A percentile compares a stretch with the other conserved stretches of the same genome.
phyloP scores from a whole-genome alignment of 2,797 vertebrate genomes.

The Chaunax sp. region DNA sequence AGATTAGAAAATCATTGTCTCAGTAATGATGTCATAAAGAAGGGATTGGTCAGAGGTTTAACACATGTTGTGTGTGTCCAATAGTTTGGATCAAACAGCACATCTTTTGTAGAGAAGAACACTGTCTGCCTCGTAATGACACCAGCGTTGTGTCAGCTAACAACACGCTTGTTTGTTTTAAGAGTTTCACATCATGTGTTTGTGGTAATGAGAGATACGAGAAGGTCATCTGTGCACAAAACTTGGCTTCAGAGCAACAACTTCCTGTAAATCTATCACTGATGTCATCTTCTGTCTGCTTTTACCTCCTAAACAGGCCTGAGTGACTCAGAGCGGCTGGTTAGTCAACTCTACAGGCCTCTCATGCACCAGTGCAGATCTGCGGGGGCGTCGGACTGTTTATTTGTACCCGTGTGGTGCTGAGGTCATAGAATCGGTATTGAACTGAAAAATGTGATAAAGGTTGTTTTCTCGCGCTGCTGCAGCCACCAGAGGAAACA shows the following conservation, averaged over 20 bases:
- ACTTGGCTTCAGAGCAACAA: constrained; percentile 44
- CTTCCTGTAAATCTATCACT: constrained; percentile 65
- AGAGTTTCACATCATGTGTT: constrained; percentile 16
- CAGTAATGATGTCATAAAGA: no score
- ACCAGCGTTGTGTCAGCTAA: no score
- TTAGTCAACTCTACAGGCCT: constrained; percentile 38
- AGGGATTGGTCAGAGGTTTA: no score
- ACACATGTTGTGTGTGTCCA: no score
- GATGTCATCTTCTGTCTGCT: constrained; percentile 72
- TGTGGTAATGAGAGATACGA: constrained; percentile 10
- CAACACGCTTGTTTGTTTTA: no score
- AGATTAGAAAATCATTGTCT: no score
- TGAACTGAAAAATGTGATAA: constrained; percentile 73
- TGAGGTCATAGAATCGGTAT: constrained; percentile 23
- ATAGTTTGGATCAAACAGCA: no score
- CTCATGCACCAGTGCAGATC: constrained; percentile 37
- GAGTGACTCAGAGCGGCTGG: constrained; percentile 61
- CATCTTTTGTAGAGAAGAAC: no score
- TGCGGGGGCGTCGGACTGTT: constrained; percentile 48
- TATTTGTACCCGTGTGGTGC: constrained; percentile 46
- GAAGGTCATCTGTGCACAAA: constrained; percentile 26
- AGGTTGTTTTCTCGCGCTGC: constrained; percentile 47
- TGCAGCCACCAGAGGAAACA: constrained; percentile 75
- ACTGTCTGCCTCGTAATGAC: no score
- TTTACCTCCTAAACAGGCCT: constrained; percentile 49